Base-by-base conservation (phyloP, 2,113 vertebrate genomes). In the Pterophyllum scalare region DNA sequence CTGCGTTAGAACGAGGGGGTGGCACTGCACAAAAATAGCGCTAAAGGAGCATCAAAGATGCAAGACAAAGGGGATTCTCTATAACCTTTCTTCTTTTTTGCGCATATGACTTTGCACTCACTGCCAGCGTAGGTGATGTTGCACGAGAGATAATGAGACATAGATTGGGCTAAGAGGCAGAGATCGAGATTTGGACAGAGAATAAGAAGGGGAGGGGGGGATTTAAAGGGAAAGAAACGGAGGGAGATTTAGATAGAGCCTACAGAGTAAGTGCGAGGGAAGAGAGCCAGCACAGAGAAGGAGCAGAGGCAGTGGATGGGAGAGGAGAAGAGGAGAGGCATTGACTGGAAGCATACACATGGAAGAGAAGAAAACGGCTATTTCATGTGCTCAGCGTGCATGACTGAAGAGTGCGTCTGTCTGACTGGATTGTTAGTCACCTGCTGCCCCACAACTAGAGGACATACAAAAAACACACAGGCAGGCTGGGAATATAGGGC, bases 191-290 rank as follows among this genome's bases (percentile, higher is more conserved):
- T 92, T 85, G 81, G 91, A 88, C 59, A 15, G 88, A 80, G 65
- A 79, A 86, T 83, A 77, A 80, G 83, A 59, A 77, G 59, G 75
- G 76, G 85, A 88, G 82, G 85, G 89, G 89, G 89, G 83, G 88
- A 93, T 93, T 94, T 94, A 94, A 93, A 94, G 94, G 92, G 88
- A 88, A 94, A 95, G 94, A 94, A 91, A 91, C 89, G 28, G 90
- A 93, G 93, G 91, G 92, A 94, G 91, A 94, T 94, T 92, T 88
- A 93, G 89, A 93, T 89, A 84, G 87, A 85, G 86, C 72, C 64
- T 43, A 74, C 80, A 76, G 90, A 89, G 90, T 76, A 59, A 79
- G 92, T 64, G 88, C 3, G 72, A 87, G 85, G 85, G 87, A 87
- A 89, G 75, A 82, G 88, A 91, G 87, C 59, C 89, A 91, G 90